Base-by-base conservation (phyloP, 2,888 invertebrate genomes). In the Drosophila helvetica region DNA sequence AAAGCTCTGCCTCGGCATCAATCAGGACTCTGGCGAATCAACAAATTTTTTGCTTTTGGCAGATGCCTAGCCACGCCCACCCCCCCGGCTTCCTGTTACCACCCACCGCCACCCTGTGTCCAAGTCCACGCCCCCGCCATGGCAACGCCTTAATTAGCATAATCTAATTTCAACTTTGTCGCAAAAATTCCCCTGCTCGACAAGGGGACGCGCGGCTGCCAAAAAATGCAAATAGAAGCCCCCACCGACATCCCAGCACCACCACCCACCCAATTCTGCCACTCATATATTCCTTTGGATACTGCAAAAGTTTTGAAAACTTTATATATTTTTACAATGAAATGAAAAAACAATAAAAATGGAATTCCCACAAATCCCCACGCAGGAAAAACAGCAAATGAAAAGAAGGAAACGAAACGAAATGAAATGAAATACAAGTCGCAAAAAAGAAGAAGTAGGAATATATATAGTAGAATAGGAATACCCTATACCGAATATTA, bases 121-220 rank as follows among this genome's bases (percentile, higher is more conserved):
- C 33, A 5, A 5, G 33, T 33, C 12, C 33, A 33, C 33, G 33
- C 33, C 33, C 33, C 12, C 33, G 33, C 12, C 1, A 33, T 12
- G 33, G 75, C 76, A 33, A 27, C 45, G 86, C 89, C 89, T 84
- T 89, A 89, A 89, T 89, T 90, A 89, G 82, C 89, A 89, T 90
- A 89, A 90, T 89, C 90, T 90, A 89, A 89, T 90, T 89, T 89
- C 76, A 78, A 86, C 75, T 84, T 88, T 76, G 74, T 74, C 67
- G 73, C 70, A 65, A 62, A 74, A 65, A 65, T 45, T 62, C 46
- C 33, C 67, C 59, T 10, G 2, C 58, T 27, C 59, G 9, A 22
- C 27, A 55, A 22, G 48, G 30, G n/a, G 12, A 33, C 12, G 33
- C 15, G 38, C 57, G 77, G 69, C 61, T 67, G 53, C 59, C 66